These are phyloP conservation scores for Ephialtes manifestator DNA, from an alignment of 2,888 invertebrate genomes.

Conservation along the genomic window DNA sequence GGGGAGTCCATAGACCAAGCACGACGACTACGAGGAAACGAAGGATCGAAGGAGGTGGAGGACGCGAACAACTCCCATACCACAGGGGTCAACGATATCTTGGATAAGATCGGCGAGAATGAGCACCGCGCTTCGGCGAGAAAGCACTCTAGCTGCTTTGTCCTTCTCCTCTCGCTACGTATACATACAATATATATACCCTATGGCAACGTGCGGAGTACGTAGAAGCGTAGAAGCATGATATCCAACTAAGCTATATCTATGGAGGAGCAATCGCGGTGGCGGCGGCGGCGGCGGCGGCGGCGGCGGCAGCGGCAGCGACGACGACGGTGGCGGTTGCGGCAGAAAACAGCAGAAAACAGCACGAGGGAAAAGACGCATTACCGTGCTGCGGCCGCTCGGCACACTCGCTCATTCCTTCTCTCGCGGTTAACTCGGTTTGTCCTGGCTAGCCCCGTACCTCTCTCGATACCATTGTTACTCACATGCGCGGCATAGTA, in stretches of 20 bases:
- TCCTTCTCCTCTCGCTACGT: constrained; percentile 48
- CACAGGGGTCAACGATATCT: constrained; percentile 69
- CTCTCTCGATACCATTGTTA: constrained; percentile 61
- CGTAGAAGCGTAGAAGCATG: constrained; percentile 46
- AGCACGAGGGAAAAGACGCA: constrained; percentile 56
- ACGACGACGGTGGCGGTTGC: not conserved
- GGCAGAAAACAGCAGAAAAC: constrained; percentile 43
- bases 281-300: not conserved
- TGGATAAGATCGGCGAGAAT: constrained; percentile 71
- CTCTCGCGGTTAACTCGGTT: constrained; percentile 58
- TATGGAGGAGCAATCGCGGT: constrained; percentile 18
- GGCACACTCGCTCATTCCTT: constrained; percentile 25
- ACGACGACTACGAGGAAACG: constrained; percentile 48
- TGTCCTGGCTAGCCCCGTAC: constrained; percentile 42
- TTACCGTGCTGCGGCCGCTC: constrained; percentile 41
- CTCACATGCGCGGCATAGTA: constrained; percentile 23
- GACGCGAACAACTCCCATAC: constrained; percentile 64
- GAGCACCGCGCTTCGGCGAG: constrained; percentile 58
- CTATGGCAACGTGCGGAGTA: constrained; percentile 42
- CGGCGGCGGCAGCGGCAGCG: not conserved
- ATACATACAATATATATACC: constrained; percentile 35
- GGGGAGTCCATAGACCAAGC: constrained; percentile 55
- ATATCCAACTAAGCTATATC: constrained; percentile 53
- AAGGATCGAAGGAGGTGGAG: constrained; percentile 63
- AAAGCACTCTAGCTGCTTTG: constrained; percentile 64